These are phyloP conservation scores for Sphenodon punctatus DNA, from an alignment of 2,797 vertebrate species.

Conservation along the genomic window DNA sequence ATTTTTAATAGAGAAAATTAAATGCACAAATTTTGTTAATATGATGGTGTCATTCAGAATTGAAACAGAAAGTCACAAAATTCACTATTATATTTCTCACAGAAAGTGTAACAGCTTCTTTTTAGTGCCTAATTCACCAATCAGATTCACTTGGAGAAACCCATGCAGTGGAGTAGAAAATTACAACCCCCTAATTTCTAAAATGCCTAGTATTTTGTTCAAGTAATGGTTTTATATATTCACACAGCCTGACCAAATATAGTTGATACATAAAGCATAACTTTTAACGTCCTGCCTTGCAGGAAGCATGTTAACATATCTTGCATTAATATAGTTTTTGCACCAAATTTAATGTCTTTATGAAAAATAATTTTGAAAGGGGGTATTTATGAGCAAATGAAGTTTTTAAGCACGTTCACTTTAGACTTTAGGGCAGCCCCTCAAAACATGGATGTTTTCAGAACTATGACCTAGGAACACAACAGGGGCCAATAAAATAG, in stretches of 20 bases:
- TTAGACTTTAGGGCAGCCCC: neutral
- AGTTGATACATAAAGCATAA: neutral
- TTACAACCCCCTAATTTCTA: neutral
- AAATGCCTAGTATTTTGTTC: neutral
- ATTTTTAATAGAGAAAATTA: constrained; percentile 29
- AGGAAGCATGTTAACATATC: neutral
- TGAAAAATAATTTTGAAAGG: neutral
- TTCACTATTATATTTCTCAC: neutral
- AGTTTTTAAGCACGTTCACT: too few species aligned
- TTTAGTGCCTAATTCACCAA: neutral
- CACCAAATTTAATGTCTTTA: neutral
- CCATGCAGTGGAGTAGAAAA: neutral
- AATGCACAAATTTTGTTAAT: constrained; percentile 17
- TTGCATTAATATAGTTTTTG: neutral
- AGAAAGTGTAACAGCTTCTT: neutral
- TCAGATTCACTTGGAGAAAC: neutral
- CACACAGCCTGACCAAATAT: neutral
- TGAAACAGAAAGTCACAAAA: neutral
- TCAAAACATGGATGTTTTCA: accelerated
- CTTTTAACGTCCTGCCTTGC: neutral
- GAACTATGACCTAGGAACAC: neutral
- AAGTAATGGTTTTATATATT: neutral
- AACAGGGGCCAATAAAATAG: neutral
- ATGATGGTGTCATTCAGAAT: neutral
- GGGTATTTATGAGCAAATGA: neutral